Base-by-base conservation (phyloP, 1,140 invertebrate genomes). In the Coptotermes formosanus region DNA sequence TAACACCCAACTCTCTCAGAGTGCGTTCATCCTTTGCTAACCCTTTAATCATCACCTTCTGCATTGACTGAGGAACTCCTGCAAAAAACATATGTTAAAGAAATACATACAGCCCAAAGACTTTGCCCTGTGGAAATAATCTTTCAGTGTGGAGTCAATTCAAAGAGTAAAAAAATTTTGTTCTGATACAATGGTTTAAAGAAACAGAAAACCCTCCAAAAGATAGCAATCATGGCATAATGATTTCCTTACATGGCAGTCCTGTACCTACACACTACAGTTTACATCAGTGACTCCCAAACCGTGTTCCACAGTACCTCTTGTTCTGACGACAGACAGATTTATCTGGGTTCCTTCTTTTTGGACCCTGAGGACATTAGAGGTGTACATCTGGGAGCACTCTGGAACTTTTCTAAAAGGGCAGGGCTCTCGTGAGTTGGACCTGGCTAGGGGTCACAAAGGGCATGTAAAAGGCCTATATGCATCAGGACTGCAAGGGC, bases 41-140 rank as follows among this genome's bases (percentile, higher is more conserved):
- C 87, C 97, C 97, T 94, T 97, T 97, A 86, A 96, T 96, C 94
- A 98, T 97, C 84, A 98, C 93, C 93, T 98, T 98, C 90, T 98
- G 97, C 93, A 97, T 96, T 82, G 94, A 93, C 88, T 95, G 93
- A 85, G 96, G 96, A 85, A 98, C 96, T 85, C 95, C 95, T 94
- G 88, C 85, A 90, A 89, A 88, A 82, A 64, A 85, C 86, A 85
- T 85, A 87, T 59, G 44, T 45, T 23, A 21, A 85, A n/a, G 75
- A 44, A 52, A n/a, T 23, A 23, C 81, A 82, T 25, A 25, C 30
- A 23, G 30, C 30, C 30, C 6, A 14, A 38, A 82, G 30, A 32
- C 23, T 30, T 43, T 2, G 25, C 4, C 82, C 19, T 45, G 23
- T 4, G 14, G 19, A 82, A 30, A 30, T 82, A 82, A 19, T 30